Conservation (phyloP, 2,888 invertebrate genomes). For the Hoplodrina blanda region DNA sequence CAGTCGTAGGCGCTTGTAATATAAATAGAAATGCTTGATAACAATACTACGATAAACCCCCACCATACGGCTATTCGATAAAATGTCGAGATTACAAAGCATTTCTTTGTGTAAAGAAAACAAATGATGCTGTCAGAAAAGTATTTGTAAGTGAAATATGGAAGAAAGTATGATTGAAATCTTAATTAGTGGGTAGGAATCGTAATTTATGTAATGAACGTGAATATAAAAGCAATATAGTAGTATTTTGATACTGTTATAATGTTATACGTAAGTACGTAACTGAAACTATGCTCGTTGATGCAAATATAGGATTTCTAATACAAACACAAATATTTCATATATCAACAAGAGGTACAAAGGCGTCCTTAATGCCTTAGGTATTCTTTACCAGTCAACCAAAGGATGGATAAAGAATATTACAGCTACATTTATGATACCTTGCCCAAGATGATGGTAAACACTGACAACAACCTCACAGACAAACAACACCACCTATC, state of each 20-base stretch:
- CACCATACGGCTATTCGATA: slow-evolving; percentile 54
- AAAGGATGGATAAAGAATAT: no score
- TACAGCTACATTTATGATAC: not conserved
- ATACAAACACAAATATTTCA: no score
- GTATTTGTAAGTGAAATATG: slow-evolving; percentile 51
- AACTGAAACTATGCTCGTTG: no score
- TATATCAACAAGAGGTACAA: no score
- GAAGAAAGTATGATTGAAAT: slow-evolving; percentile 52
- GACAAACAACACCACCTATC: not conserved
- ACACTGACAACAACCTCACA: not conserved
- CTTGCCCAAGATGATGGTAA: not conserved
- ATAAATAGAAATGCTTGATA: slow-evolving; percentile 65
- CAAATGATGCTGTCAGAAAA: slow-evolving; percentile 43
- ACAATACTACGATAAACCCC: slow-evolving; percentile 52
- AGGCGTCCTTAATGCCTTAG: no score
- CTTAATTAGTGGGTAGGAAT: slow-evolving; percentile 36
- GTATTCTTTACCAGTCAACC: no score
- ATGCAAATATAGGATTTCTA: not conserved
- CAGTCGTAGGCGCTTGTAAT: slow-evolving; percentile 52
- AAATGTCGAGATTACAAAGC: slow-evolving; percentile 59
- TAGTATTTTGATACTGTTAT: not conserved
- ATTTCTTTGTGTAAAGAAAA: slow-evolving; percentile 54
- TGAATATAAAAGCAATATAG: not conserved
- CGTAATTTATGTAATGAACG: slow-evolving; percentile 20
- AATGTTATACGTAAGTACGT: no score